Evolutionary conservation across 2,113 vertebrate species (phyloP).

Genomic region (Cepphus grylle): DNA sequence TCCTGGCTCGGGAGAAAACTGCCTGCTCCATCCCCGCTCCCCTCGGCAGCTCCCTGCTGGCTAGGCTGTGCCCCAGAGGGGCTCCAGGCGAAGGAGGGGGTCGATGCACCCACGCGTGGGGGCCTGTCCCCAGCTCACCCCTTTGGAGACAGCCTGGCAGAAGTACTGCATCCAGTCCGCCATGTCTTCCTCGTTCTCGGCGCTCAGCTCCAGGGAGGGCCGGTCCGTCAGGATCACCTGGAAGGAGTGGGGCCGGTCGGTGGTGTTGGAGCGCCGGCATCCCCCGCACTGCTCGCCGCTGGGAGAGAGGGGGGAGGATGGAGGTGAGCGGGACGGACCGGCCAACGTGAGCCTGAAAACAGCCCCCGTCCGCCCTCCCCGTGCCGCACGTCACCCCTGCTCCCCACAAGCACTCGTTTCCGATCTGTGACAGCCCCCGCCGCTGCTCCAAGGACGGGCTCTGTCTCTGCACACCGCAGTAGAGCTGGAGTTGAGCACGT

Average conservation of each 20-base stretch:
- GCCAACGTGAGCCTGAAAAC: background rate
- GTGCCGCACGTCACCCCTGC: background rate
- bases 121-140: constrained; percentile 75
- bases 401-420: background rate
- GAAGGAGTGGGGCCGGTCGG: constrained; percentile 91
- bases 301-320: constrained; percentile 40
- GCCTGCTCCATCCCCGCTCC: background rate
- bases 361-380: background rate
- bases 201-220: constrained; percentile 90
- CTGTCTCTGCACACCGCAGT: fast-evolving
- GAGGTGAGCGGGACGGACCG: background rate
- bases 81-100: background rate
- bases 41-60: fast-evolving
- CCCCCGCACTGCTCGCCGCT: constrained; percentile 96
- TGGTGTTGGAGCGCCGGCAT: constrained; percentile 88
- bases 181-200: constrained; percentile 91
- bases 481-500: background rate
- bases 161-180: constrained; percentile 95
- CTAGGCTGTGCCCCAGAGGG: background rate
- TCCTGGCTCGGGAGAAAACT: background rate
- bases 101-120: fast-evolving
- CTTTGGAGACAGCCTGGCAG: constrained; percentile 96
- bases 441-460: background rate
- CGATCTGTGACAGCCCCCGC: background rate
- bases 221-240: constrained; percentile 91